Conservation (phyloP, 2,888 invertebrate genomes). For the Spisula solida region DNA sequence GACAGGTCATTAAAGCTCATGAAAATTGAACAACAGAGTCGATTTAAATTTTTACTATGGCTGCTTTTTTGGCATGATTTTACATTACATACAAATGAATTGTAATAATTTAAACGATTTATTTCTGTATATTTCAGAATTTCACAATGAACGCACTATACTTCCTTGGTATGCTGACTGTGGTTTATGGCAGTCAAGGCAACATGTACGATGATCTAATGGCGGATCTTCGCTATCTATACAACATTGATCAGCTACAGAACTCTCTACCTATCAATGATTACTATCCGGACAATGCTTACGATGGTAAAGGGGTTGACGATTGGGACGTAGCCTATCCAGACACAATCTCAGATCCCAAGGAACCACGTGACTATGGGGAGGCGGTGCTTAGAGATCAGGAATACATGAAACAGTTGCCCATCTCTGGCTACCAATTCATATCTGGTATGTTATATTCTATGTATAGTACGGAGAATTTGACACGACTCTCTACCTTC, state of each 20-base stretch:
- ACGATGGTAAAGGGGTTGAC: constrained; percentile 60
- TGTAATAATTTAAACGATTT: neutral
- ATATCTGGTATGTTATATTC: constrained; percentile 75
- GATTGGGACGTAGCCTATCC: constrained; percentile 66
- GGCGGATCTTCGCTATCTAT: constrained; percentile 64
- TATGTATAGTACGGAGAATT: too few relatives aligned
- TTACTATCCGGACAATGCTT: constrained; percentile 71
- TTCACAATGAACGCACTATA: constrained; percentile 32
- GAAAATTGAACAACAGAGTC: too few relatives aligned
- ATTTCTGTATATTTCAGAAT: neutral
- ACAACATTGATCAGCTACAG: constrained; percentile 72
- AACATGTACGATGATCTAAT: constrained; percentile 54
- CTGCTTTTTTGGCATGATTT: too few relatives aligned
- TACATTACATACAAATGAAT: too few relatives aligned
- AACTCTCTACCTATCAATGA: constrained; percentile 60
- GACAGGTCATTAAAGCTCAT: too few relatives aligned
- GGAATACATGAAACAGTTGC: constrained; percentile 81
- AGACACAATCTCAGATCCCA: constrained; percentile 62
- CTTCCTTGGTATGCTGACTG: constrained; percentile 45
- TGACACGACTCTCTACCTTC: too few relatives aligned
- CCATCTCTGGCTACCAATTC: constrained; percentile 82
- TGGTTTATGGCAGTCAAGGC: constrained; percentile 50
- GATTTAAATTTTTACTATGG: too few relatives aligned
- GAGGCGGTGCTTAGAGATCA: constrained; percentile 81
- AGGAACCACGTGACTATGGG: constrained; percentile 70